Evolutionary conservation across 2,797 vertebrate species (phyloP).

Genomic region (Kryptopterus vitreolus): DNA sequence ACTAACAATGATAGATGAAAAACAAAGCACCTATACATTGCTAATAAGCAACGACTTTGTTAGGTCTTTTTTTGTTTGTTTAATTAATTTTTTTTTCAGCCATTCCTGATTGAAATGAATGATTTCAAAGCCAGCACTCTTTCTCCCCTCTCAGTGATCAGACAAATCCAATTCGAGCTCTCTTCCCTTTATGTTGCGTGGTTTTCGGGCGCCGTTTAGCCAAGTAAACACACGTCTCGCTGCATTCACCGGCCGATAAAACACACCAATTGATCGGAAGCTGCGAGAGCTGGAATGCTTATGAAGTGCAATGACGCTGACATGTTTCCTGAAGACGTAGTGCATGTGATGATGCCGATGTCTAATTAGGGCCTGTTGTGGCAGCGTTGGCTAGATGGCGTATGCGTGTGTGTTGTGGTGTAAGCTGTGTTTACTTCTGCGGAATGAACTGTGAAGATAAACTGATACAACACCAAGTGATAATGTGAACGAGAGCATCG

Average conservation of each 20-base stretch:
- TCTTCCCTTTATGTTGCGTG: neutral
- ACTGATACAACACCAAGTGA: neutral
- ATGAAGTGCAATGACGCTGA: neutral
- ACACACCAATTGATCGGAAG: neutral
- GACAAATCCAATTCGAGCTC: neutral
- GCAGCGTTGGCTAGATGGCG: neutral
- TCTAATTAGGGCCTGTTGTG: neutral
- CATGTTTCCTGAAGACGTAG: neutral
- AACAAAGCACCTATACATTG: neutral
- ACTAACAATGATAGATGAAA: neutral
- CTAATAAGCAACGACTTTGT: neutral
- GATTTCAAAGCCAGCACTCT: neutral
- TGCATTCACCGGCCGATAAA: neutral
- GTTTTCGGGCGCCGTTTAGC: neutral
- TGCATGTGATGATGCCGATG: neutral
- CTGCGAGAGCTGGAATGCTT: neutral
- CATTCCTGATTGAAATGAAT: neutral
- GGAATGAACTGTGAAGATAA: neutral
- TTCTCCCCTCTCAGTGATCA: neutral
- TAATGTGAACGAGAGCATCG: neutral
- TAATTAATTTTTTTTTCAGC: neutral
- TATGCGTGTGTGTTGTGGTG: neutral
- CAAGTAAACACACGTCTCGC: neutral
- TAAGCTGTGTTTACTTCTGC: neutral
- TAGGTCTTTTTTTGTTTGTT: neutral